Conservation (phyloP, 2,797 vertebrate species). For the Rhabdomys pumilio region DNA sequence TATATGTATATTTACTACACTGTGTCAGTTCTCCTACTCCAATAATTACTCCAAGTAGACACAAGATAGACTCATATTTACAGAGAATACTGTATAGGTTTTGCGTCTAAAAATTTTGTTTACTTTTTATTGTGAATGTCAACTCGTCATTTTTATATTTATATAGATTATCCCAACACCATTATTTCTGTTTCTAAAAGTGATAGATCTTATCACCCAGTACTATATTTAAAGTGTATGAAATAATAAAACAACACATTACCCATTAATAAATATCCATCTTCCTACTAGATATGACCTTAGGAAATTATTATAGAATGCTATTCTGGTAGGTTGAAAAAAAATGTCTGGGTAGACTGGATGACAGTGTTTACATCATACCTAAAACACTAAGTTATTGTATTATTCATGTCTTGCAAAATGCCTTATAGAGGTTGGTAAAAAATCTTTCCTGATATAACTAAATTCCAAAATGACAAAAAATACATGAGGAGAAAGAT, state of each 20-base stretch:
- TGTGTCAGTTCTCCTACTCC: neutral
- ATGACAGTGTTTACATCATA: constrained; percentile 45
- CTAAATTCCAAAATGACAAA: neutral
- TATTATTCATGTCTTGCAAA: constrained; percentile 39
- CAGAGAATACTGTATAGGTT: neutral
- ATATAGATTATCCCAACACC: neutral
- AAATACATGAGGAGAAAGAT: neutral
- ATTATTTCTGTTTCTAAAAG: constrained; percentile 53
- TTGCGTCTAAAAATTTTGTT: neutral
- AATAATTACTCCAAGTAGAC: neutral
- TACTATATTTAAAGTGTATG: constrained; percentile 36
- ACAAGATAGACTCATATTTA: neutral
- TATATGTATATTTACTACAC: neutral
- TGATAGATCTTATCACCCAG: neutral
- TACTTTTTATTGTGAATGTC: constrained; percentile 11
- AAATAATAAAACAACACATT: constrained; percentile 3
- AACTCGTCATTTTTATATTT: constrained; percentile 21
- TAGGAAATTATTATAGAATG: constrained; percentile 62
- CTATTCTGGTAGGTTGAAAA: constrained; percentile 4
- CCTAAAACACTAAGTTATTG: neutral
- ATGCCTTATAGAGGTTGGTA: neutral
- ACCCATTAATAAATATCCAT: constrained; percentile 53
- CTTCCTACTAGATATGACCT: constrained; percentile 35
- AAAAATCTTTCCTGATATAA: constrained; percentile 44
- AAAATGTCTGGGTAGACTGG: neutral